phyloP scores from a whole-genome alignment of 30 jellyfish, hydroid and myxozoan species.

The Pseudorhiza aurosa region DNA sequence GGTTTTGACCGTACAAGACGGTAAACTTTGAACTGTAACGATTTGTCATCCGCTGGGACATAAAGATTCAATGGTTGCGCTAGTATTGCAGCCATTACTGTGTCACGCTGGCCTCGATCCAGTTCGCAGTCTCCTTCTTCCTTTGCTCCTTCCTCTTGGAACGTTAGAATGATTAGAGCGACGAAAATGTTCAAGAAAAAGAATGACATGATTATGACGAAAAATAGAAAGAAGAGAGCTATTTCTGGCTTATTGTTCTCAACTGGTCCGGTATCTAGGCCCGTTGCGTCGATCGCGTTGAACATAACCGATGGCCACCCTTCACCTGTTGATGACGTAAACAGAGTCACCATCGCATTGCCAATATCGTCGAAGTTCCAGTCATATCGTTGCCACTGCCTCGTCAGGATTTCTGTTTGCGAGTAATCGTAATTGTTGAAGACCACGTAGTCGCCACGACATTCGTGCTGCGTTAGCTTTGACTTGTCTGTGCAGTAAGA shows the following conservation, averaged over 20 bases:
- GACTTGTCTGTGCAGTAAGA: conserved; percentile 77
- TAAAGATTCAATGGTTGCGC: conserved; percentile 78
- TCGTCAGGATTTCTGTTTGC: conserved; percentile 41
- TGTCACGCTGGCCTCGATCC: conserved; percentile 83
- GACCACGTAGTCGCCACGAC: conserved; percentile 61
- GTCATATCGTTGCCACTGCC: conserved; percentile 60
- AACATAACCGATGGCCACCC: conserved; percentile 92
- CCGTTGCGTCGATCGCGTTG: conserved; percentile 73
- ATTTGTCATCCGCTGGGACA: conserved; percentile 82
- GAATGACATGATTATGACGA: conserved; percentile 81
- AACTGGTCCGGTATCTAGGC: conserved; percentile 62
- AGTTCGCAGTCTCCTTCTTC: conserved; percentile 77
- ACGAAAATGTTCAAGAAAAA: conserved; percentile 83
- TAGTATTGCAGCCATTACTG: conserved; percentile 68
- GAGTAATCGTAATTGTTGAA: conserved; percentile 49
- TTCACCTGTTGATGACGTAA: conserved; percentile 89
- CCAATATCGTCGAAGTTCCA: conserved; percentile 73
- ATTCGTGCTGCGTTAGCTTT: conserved; percentile 68
- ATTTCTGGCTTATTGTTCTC: conserved; percentile 63
- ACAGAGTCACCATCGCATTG: conserved; percentile 70
- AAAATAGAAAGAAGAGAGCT: conserved; percentile 64
- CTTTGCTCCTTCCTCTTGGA: conserved; percentile 82
- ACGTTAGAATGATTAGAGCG: conserved; percentile 79
- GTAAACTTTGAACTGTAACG: conserved; percentile 80
- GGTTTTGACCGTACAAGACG: conserved; percentile 76